These are phyloP conservation scores for Xerus rutilus DNA, from an alignment of 2,797 vertebrate species.

Conservation along the genomic window DNA sequence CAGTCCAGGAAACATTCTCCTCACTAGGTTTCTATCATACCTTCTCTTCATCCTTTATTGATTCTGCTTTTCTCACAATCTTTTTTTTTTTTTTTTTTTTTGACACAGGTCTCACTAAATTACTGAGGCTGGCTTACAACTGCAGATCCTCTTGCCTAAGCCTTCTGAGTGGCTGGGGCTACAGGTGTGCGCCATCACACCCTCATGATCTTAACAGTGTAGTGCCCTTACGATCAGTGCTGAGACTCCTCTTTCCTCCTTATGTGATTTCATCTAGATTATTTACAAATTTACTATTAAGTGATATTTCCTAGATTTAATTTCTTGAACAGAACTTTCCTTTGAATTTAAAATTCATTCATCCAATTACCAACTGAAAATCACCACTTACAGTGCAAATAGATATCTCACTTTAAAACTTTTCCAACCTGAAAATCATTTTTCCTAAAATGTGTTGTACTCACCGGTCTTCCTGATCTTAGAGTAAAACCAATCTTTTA, in stretches of 20 bases:
- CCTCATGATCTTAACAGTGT: not conserved
- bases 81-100: not conserved
- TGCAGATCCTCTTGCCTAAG: not conserved
- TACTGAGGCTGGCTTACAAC: not conserved
- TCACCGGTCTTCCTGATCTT: not conserved
- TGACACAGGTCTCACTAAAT: not conserved
- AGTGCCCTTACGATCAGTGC: rapidly evolving
- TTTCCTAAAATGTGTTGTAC: not conserved
- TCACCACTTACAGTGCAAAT: not conserved
- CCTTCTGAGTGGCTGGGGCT: not conserved
- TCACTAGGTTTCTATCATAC: not conserved
- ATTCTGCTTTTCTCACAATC: not conserved
- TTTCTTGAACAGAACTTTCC: not conserved
- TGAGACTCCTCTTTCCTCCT: not conserved
- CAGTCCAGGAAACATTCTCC: not conserved
- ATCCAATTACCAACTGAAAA: not conserved
- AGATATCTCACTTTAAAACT: not conserved
- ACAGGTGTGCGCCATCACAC: not conserved
- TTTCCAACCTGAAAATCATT: not conserved
- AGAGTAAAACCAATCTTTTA: not conserved
- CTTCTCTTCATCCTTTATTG: not conserved
- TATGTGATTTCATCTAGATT: not conserved
- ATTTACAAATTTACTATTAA: not conserved
- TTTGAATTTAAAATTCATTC: not conserved
- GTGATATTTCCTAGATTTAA: not conserved